Base-by-base conservation (phyloP, 2,888 invertebrate genomes). In the Agriopis marginaria region DNA sequence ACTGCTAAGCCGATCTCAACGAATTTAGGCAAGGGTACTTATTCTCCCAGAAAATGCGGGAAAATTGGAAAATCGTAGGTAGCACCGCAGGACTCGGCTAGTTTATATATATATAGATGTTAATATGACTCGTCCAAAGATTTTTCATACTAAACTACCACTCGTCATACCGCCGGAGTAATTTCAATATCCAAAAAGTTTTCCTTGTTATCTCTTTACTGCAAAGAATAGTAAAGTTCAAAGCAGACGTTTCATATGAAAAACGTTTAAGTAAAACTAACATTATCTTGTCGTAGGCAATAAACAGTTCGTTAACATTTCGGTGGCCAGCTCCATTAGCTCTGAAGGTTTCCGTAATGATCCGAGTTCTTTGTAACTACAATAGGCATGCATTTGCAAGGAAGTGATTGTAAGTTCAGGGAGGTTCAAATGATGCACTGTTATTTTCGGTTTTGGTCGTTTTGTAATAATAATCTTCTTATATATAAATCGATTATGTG, bases 361-460 rank as follows among this genome's bases (percentile, higher is more conserved):
- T 59, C 49, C 44, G 63, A 63, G 65, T 64, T 61, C 61, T 51
- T 68, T 51, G 40, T 45, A 49, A 68, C n/a, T 14, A 50, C 64
- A 64, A 66, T 65, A 61, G 51, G 65, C 50, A 54, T 47, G 42
- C 54, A 56, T 62, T 53, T 73, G 80, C 72, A 73, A 86, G 88
- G 87, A 89, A 89, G 89, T 84, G 86, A 88, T 83, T 86, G 87
- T 82, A 80, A 83, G 86, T 86, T 89, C 89, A 88, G 79, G 86
- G 85, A 80, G 76, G 86, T 86, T 83, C 78, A 79, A 75, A 66
- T 61, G 62, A 68, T 67, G 47, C 65, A 72, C 68, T 72, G 44
- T 51, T 73, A 72, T 73, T 68, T 70, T 74, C 58, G 65, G 60
- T 68, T 66, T 71, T 58, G 8, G 45, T 11, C n/a, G 14, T 42